These are phyloP conservation scores for Xylophagus ater DNA, from an alignment of 2,888 invertebrate species.

Conservation along the genomic window DNA sequence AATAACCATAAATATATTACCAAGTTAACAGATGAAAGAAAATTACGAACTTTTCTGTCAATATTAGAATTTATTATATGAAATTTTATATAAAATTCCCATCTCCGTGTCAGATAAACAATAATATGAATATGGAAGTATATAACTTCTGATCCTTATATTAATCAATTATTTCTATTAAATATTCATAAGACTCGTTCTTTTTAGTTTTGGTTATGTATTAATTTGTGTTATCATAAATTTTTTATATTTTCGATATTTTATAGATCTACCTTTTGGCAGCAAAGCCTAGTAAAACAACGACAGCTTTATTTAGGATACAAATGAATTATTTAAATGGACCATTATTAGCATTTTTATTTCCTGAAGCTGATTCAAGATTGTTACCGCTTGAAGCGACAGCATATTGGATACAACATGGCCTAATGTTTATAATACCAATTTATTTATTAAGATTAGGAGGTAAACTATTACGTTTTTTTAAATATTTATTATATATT, in stretches of 20 bases:
- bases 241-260: slow-evolving; percentile 21
- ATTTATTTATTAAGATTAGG: slow-evolving; percentile 79
- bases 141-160: too few species aligned
- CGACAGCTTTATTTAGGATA: slow-evolving; percentile 76
- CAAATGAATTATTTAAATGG: slow-evolving; percentile 91
- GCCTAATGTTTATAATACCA: slow-evolving; percentile 88
- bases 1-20: too few species aligned
- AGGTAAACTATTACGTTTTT: slow-evolving; percentile 47
- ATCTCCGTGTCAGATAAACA: too few species aligned
- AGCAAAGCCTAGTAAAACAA: slow-evolving; percentile 70
- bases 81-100: too few species aligned
- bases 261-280: slow-evolving; percentile 79
- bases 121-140: too few species aligned
- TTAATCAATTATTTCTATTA: too few species aligned
- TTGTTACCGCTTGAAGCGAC: slow-evolving; percentile 83
- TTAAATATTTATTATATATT: slow-evolving; percentile 2
- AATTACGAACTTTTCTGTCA: too few species aligned
- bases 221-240: slow-evolving; percentile 6
- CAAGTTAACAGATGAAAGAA: too few species aligned
- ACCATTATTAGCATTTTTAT: slow-evolving; percentile 80
- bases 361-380: slow-evolving; percentile 90
- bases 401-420: slow-evolving; percentile 92
- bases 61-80: too few species aligned
- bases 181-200: too few species aligned
- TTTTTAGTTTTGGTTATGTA: slow-evolving; percentile 3